Evolutionary conservation across 2,797 vertebrate species (phyloP), one percentile per base, ranked within the genome.

Genomic region (Discoglossus pictus): DNA sequence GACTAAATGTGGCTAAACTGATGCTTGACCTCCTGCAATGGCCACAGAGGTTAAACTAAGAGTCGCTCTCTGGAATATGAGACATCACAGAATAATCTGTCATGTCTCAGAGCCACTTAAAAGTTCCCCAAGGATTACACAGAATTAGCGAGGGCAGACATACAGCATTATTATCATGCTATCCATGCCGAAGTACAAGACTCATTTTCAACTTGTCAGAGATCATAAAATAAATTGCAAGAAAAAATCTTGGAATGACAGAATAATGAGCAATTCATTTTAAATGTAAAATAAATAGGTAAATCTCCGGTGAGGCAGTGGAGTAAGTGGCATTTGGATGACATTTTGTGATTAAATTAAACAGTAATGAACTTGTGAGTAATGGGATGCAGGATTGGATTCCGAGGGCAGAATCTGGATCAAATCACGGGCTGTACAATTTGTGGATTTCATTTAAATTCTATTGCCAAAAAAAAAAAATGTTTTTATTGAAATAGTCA

Each of bases 231-330:
- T 78, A 77, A 85, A 88, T 86, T 82, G 81, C 78, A 60, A 75
- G 81, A 81, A 77, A 83, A 84, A 85, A 75, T 68, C 68, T 61
- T 53, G 43, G 75, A 78, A 78, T 70, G 83, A 80, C 78, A 84
- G 83, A 83, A 83, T 83, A 85, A 88, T 75, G 78, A 85, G 78
- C 74, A 72, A 80, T 80, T 83, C 79, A 79, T 83, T 83, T 80
- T 82, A 87, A 87, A 86, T 83, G 79, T 80, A 84, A 83, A 88
- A 87, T 80, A 86, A 88, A 87, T 81, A 88, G 82, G 84, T 82
- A 81, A 80, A 74, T 85, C 89, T 85, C 84, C 7, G 53, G 78
- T 25, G 84, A 76, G 76, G 56, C 72, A 76, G 75, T 61, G 79
- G 78, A 73, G 84, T 80, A 84, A 87, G 86, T 84, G 83, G 75